Evolutionary conservation across 2,113 vertebrate species (phyloP), one percentile per base, ranked within the genome.

Genomic region (Poeciliopsis retropinna): DNA sequence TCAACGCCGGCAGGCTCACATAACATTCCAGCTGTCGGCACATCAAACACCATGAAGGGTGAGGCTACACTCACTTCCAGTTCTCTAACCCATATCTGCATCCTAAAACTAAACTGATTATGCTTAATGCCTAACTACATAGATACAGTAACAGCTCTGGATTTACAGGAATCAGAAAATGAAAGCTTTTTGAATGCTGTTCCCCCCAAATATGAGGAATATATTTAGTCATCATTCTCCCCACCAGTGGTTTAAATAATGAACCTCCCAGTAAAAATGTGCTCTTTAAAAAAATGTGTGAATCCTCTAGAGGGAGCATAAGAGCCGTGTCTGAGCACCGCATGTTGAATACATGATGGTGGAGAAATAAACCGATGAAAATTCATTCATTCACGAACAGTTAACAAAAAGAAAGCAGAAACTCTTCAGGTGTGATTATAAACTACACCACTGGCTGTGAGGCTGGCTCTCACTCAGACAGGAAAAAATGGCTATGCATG

Each of bases 221-320:
- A 15, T 15, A 6, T 47, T 51, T 47, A 67, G 37, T 28, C 39
- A 67, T 25, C 64, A 39, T 15, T 4, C 44, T 47, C 44, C 51
- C 65, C 8, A 14, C 37, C 22, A 37, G 17, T 37, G 41, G 17
- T 67, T 11, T 19, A 47, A 67, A 47, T 44, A 13, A 30, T 66
- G 37, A 25, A 39, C 11, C 64, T 14, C 17, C 22, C 27, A 25
- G 17, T 47, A 19, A 47, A 47, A 47, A 47, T 47, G 17, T 17
- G 17, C 44, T 47, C 19, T 25, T 10, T 70, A 37, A 37, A 11
- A 32, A 37, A 8, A n/a, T 34, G 11, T n/a, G 17, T 19, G 10
- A 60, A 12, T 75, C 71, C 80, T 80, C 70, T 69, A 78, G 80
- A 44, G 63, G 74, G 84, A 73, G 74, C 41, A 32, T 66, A 41